phyloP scores from a whole-genome alignment of 2,797 vertebrate genomes.

The Macrochelys suwanniensis region DNA sequence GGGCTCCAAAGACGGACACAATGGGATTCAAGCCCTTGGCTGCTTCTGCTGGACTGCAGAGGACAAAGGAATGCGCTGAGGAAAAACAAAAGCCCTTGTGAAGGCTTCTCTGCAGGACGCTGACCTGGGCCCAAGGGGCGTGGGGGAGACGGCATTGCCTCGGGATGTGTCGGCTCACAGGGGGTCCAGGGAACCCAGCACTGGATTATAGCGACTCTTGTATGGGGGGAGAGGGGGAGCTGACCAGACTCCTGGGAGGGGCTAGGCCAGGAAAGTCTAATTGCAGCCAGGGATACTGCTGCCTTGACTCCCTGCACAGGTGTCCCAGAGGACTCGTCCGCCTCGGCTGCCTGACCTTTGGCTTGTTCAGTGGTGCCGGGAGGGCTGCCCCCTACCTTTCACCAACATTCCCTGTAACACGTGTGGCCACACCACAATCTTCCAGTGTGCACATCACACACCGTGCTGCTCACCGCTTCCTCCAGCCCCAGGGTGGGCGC shows the following conservation, averaged over 20 bases:
- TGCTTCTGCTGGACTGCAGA: neutral
- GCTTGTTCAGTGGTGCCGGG: neutral
- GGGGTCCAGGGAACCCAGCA: neutral
- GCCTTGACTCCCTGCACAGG: no score
- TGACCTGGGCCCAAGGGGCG: no score
- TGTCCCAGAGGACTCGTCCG: no score
- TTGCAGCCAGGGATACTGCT: neutral
- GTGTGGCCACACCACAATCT: no score
- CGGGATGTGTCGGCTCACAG: neutral
- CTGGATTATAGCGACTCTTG: neutral
- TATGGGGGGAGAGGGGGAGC: fast-evolving
- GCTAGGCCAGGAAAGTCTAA: neutral
- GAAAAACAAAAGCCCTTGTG: neutral
- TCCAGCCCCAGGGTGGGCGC: no score
- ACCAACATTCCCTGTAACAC: no score
- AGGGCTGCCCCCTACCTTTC: neutral
- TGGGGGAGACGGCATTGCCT: neutral
- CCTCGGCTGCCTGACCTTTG: neutral
- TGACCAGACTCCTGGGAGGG: neutral
- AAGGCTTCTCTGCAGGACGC: neutral
- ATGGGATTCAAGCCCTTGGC: neutral
- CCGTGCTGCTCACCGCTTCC: no score
- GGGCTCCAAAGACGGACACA: neutral
- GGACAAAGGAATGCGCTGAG: neutral
- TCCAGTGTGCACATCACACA: no score